Conservation (phyloP, 2,113 vertebrate species). For the Seriola aureovittata region DNA sequence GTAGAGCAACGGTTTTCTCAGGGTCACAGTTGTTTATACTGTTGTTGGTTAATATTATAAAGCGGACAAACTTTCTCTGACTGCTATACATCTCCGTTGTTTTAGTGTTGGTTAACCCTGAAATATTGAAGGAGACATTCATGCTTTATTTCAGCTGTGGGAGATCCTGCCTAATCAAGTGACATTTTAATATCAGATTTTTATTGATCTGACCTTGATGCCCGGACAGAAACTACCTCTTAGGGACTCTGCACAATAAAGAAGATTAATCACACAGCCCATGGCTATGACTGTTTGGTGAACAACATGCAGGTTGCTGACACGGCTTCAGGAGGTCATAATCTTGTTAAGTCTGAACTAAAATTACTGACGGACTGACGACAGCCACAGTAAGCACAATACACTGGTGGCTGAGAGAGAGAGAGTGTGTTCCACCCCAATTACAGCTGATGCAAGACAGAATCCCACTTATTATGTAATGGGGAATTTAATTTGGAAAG, state of each 20-base stretch:
- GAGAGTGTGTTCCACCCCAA: background rate
- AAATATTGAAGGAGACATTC: background rate
- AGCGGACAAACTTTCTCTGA: background rate
- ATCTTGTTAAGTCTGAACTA: background rate
- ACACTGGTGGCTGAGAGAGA: background rate
- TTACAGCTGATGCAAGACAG: constrained; percentile 11
- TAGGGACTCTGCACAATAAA: constrained; percentile 28
- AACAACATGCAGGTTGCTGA: background rate
- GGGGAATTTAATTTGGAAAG: constrained; percentile 14
- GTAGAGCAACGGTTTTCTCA: background rate
- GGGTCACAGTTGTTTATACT: background rate
- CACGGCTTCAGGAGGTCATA: background rate
- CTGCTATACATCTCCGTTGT: background rate
- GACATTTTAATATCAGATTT: constrained; percentile 46
- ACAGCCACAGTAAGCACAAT: background rate
- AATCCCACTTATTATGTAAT: background rate
- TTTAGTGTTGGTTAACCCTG: background rate
- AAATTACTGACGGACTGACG: background rate
- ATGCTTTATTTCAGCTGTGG: constrained; percentile 23
- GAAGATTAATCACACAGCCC: constrained; percentile 27
- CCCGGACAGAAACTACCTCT: constrained; percentile 22
- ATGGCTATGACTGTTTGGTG: constrained; percentile 8
- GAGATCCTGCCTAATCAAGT: constrained; percentile 28
- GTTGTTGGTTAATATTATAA: background rate
- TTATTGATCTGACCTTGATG: constrained; percentile 50